Evolutionary conservation across 1,140 invertebrate genomes (phyloP), one percentile per base, ranked within the genome.

Genomic region (Caenorhabditis elegans): DNA sequence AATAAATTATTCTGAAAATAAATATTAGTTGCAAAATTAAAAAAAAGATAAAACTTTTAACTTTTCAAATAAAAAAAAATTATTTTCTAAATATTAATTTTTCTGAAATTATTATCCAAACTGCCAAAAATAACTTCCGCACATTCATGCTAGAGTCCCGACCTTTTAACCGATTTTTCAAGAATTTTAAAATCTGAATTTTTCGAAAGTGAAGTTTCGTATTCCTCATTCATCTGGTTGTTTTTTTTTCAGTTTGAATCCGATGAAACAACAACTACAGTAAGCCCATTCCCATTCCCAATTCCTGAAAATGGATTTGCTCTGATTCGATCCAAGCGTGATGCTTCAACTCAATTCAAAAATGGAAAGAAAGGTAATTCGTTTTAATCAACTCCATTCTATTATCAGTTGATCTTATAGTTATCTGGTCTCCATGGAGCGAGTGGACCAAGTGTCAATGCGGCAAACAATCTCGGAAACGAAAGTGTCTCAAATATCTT

Each of bases 361-460:
- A 70, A 70, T 11, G 60, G 34, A 10, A 70, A 70, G 60, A 70
- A 70, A 70, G 43, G 60, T 70, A 10, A 43, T 70, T 39, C 13
- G 8, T 0, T 34, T 13, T 31, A 5, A 19, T 22, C 3, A 8
- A 8, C 19, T 34, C 13, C 28, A n/a, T 6, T 19, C 10, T 70
- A 10, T 11, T 22, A 39, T 70, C 60, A 70, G 43, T 26, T 70
- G 34, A 70, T 70, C 60, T 70, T 70, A 39, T 70, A 70, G 60
- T 70, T 39, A 31, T 70, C 60, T 70, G 60, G 60, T 34, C 60
- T 70, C 22, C 31, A 22, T 70, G 60, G 60, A 70, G 60, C 34
- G 60, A 70, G 26, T 70, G 60, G 60, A 70, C 60, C 60, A 70
- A 70, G 34, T 70, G 60, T 70, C 60, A 70, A 70, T 70, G 60